phyloP scores from a whole-genome alignment of 2,113 vertebrate species.

The Dinomys branickii region DNA sequence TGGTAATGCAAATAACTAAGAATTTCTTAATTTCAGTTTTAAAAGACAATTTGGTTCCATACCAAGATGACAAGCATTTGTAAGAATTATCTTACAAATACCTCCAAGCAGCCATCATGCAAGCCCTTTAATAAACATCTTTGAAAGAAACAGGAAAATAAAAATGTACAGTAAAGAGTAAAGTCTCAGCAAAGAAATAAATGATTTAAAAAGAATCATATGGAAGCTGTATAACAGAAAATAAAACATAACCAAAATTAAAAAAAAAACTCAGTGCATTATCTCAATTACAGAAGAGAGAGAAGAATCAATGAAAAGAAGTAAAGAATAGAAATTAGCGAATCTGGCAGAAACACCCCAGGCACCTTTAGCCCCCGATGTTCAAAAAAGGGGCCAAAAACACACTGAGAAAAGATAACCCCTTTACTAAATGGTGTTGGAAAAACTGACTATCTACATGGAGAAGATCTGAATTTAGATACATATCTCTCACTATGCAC shows the following conservation, averaged over 20 bases:
- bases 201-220: not conserved
- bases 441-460: not conserved
- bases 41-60: not conserved
- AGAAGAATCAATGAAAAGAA: not conserved
- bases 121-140: not conserved
- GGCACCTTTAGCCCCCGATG: not conserved
- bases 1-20: not conserved
- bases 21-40: not conserved
- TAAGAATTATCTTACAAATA: not conserved
- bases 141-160: not conserved
- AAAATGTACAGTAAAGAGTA: not conserved
- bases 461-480: not conserved
- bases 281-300: not conserved
- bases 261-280: not conserved
- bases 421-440: not conserved
- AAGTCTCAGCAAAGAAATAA: not conserved
- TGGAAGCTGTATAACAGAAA: not conserved
- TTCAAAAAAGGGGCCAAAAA: not conserved
- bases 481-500: not conserved
- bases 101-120: not conserved
- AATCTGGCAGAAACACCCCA: not conserved
- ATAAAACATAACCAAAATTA: not conserved
- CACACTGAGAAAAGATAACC: not conserved
- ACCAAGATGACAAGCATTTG: not conserved
- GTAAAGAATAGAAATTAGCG: not conserved